phyloP scores from a whole-genome alignment of 2,113 vertebrate species.

The Oophaga pumilio region DNA sequence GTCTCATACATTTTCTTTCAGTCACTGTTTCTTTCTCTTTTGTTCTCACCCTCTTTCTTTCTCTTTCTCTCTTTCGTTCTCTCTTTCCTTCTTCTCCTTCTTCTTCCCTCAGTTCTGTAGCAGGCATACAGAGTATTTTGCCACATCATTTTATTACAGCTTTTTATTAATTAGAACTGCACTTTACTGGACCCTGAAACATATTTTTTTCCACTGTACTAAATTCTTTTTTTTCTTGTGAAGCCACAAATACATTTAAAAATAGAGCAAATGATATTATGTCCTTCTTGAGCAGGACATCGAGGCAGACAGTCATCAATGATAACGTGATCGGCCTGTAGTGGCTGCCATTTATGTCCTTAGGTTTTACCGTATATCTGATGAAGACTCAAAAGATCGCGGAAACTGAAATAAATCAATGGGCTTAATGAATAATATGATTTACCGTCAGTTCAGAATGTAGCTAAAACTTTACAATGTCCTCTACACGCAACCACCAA shows the following conservation, averaged over 20 bases:
- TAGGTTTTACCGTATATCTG: not conserved
- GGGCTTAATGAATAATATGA: too few relatives aligned
- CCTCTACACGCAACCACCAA: not conserved
- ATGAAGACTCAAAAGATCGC: not conserved
- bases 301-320: not conserved
- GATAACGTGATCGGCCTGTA: not conserved
- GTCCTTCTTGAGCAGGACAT: not conserved
- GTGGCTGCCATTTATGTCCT: not conserved
- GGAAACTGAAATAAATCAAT: not conserved
- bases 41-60: too few relatives aligned
- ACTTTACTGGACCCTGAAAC: not conserved
- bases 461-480: not conserved
- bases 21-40: too few relatives aligned
- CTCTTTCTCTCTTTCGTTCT: too few relatives aligned
- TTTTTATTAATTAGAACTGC: not conserved
- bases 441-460: not conserved
- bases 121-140: not conserved
- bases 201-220: not conserved
- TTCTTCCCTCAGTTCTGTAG: not conserved
- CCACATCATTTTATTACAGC: not conserved
- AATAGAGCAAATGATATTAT: conserved; percentile 22
- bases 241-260: conserved; percentile 17
- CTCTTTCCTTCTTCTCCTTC: not conserved
- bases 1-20: too few relatives aligned
- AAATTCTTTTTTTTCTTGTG: not conserved